Conservation (phyloP, 2,113 vertebrate species). For the Takifugu bimaculatus region DNA sequence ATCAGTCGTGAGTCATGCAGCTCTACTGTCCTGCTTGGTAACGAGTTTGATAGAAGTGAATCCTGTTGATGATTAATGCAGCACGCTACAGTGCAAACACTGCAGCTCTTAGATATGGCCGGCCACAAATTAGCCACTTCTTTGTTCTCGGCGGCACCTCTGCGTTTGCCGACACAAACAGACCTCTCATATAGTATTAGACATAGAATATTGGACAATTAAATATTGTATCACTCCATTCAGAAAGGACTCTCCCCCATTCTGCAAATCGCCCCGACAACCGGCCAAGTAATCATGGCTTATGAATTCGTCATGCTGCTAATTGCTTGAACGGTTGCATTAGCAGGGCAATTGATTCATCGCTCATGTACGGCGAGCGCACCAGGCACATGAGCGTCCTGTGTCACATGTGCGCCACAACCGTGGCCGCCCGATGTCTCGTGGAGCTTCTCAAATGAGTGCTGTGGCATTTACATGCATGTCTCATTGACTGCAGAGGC, state of each 20-base stretch:
- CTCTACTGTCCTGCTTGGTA: neutral
- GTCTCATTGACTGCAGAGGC: conserved; percentile 30
- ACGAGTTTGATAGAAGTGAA: too few relatives aligned
- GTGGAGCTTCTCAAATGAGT: conserved; percentile 17
- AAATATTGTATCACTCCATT: conserved; percentile 7
- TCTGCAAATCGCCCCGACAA: conserved; percentile 37
- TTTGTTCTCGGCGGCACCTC: neutral
- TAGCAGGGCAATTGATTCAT: conserved; percentile 53
- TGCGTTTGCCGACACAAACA: neutral
- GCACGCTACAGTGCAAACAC: conserved; percentile 7
- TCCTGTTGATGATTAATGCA: conserved; percentile 3
- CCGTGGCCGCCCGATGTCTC: conserved; percentile 8
- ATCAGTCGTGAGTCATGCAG: conserved; percentile 9
- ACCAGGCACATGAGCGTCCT: conserved; percentile 8
- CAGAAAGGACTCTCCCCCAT: neutral
- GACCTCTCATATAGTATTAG: neutral
- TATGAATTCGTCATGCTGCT: conserved; percentile 54
- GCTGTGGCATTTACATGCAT: conserved; percentile 38
- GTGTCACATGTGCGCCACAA: neutral
- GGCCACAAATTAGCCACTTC: conserved; percentile 6
- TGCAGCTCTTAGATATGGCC: neutral
- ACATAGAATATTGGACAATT: neutral
- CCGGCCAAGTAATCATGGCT: conserved; percentile 40
- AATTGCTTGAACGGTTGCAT: conserved; percentile 55
- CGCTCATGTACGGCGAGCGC: conserved; percentile 29